Conservation (phyloP, 2,797 vertebrate species). For the Bradypodion ventrale region DNA sequence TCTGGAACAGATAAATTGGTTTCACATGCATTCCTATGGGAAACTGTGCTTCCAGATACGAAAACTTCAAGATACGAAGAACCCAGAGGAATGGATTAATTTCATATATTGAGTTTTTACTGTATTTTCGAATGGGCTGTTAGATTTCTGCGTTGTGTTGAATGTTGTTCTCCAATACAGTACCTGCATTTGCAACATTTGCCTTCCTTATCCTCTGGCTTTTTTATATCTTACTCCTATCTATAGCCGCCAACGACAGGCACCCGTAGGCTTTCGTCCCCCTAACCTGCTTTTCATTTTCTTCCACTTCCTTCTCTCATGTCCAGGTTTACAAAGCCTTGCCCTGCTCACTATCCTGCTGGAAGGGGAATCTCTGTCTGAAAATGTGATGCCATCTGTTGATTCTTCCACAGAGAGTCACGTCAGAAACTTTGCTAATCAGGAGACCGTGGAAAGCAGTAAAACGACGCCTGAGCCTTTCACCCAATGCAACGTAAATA, state of each 20-base stretch:
- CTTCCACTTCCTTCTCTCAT: conserved; percentile 16
- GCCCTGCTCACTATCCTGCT: conserved; percentile 88
- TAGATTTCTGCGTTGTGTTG: too few relatives aligned
- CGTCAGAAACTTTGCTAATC: conserved; percentile 20
- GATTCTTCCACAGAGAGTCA: conserved; percentile 53
- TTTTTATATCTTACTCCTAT: background rate
- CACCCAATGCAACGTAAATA: conserved; percentile 56
- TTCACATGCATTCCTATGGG: too few relatives aligned
- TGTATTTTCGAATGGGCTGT: too few relatives aligned
- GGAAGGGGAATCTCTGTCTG: conserved; percentile 80
- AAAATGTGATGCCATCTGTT: conserved; percentile 71
- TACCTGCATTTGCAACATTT: too few relatives aligned
- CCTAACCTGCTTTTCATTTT: background rate
- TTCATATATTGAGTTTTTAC: too few relatives aligned
- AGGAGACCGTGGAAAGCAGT: conserved; percentile 32
- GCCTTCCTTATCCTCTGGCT: background rate
- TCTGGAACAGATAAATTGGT: too few relatives aligned
- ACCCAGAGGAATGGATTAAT: too few relatives aligned
- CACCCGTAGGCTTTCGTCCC: background rate
- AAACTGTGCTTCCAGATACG: too few relatives aligned
- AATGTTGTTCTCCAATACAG: too few relatives aligned
- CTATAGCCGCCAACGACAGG: background rate
- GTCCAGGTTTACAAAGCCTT: conserved; percentile 84
- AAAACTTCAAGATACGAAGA: too few relatives aligned
- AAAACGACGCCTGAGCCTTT: conserved; percentile 37